phyloP scores from a whole-genome alignment of 2,888 invertebrate species.

The Bombyx huttoni region DNA sequence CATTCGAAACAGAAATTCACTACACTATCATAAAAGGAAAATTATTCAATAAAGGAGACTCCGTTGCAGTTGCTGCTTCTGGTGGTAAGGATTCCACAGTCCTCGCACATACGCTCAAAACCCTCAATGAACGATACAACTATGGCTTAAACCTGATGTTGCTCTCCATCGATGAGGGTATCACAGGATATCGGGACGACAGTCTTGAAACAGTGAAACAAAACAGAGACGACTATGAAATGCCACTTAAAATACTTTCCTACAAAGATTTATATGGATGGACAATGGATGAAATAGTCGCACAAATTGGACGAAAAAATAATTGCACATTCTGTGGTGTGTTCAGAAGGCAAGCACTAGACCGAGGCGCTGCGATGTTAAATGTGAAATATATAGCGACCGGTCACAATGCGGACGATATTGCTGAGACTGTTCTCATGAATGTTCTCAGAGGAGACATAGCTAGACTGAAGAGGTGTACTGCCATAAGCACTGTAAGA shows the following conservation, averaged over 20 bases:
- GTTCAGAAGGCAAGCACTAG: slow-evolving; percentile 95
- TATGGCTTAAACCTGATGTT: slow-evolving; percentile 93
- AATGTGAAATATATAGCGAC: slow-evolving; percentile 95
- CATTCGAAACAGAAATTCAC: slow-evolving; percentile 96
- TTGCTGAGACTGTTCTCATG: slow-evolving; percentile 98
- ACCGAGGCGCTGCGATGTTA: slow-evolving; percentile 91
- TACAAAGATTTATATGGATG: slow-evolving; percentile 98
- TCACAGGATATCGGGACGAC: slow-evolving; percentile 95
- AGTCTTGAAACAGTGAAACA: slow-evolving; percentile 96
- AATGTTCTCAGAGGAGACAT: slow-evolving; percentile 97
- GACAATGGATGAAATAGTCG: slow-evolving; percentile 99
- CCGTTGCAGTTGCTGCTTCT: slow-evolving; percentile 94
- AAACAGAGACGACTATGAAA: slow-evolving; percentile 93
- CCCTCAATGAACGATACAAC: slow-evolving; percentile 89
- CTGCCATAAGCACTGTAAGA: slow-evolving; percentile 88
- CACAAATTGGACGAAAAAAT: slow-evolving; percentile 87
- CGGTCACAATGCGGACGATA: slow-evolving; percentile 97
- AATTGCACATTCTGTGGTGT: slow-evolving; percentile 98
- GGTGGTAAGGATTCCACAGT: slow-evolving; percentile 99
- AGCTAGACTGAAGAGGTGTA: slow-evolving; percentile 92
- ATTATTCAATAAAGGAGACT: slow-evolving; percentile 86
- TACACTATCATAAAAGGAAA: slow-evolving; percentile 86
- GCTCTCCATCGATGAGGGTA: slow-evolving; percentile 98
- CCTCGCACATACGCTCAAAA: slow-evolving; percentile 92
- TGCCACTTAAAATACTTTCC: slow-evolving; percentile 94